Conservation (phyloP, 1,140 invertebrate genomes). For the Diprion similis region DNA sequence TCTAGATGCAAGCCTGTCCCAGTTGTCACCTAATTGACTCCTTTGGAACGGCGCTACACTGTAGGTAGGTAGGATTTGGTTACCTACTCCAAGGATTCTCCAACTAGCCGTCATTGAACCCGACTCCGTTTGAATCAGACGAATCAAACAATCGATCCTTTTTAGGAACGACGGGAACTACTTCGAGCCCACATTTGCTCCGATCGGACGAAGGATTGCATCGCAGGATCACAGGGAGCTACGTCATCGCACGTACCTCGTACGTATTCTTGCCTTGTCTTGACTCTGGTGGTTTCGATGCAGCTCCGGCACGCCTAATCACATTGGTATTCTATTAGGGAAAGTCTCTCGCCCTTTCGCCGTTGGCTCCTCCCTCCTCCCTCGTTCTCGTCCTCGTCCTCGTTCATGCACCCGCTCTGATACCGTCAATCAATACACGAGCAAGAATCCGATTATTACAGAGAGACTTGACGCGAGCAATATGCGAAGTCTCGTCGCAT, state of each 20-base stretch:
- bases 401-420: conserved; percentile 28
- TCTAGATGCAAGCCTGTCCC: not conserved
- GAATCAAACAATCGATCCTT: too few relatives aligned
- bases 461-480: too few relatives aligned
- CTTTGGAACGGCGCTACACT: not conserved
- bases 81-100: too few relatives aligned
- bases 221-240: too few relatives aligned
- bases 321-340: conserved; percentile 58
- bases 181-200: not conserved
- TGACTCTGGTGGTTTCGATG: conserved; percentile 43
- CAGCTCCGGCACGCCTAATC: conserved; percentile 50
- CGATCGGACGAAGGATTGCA: not conserved
- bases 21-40: not conserved
- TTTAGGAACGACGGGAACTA: not conserved
- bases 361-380: not conserved
- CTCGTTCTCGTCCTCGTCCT: conserved; percentile 29
- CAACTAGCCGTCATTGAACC: too few relatives aligned
- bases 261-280: conserved; percentile 6
- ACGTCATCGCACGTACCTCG: not conserved
- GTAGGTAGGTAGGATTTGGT: too few relatives aligned
- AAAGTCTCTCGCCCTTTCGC: not conserved
- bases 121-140: too few relatives aligned
- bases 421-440: not conserved
- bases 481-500: too few relatives aligned
- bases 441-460: too few relatives aligned